These are phyloP conservation scores for Melanotaenia pygmaea DNA, from an alignment of 2,797 vertebrate species.

Conservation along the genomic window DNA sequence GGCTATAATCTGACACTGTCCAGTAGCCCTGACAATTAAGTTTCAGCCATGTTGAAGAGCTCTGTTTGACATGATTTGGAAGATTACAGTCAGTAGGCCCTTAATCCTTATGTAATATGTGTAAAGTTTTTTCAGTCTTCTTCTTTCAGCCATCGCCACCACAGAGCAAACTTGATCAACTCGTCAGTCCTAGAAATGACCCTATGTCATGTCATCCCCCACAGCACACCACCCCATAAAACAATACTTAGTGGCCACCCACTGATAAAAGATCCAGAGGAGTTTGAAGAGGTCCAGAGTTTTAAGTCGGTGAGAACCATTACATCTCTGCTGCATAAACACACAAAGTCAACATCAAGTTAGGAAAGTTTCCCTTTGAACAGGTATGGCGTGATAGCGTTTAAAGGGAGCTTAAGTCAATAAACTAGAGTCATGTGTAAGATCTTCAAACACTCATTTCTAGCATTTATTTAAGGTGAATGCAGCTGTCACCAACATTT, in stretches of 20 bases:
- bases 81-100: slow-evolving; percentile 60
- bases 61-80: slow-evolving; percentile 62
- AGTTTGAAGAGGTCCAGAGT: background rate
- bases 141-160: background rate
- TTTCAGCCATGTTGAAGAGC: slow-evolving; percentile 29
- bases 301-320: background rate
- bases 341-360: background rate
- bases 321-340: background rate
- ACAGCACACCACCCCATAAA: background rate
- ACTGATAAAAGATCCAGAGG: too few relatives aligned
- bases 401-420: slow-evolving; percentile 20
- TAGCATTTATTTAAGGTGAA: background rate
- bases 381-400: background rate
- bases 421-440: slow-evolving; percentile 4
- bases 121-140: background rate
- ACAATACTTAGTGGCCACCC: background rate
- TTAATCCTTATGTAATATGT: slow-evolving; percentile 57
- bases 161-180: background rate
- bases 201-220: background rate
- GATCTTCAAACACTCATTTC: background rate
- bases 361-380: slow-evolving; percentile 23
- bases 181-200: background rate
- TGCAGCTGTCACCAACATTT: background rate
- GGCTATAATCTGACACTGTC: slow-evolving; percentile 65
- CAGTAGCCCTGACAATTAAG: slow-evolving; percentile 30